Evolutionary conservation across 92 coral and sea anemone species (phyloP).

Genomic region (Porites rus): DNA sequence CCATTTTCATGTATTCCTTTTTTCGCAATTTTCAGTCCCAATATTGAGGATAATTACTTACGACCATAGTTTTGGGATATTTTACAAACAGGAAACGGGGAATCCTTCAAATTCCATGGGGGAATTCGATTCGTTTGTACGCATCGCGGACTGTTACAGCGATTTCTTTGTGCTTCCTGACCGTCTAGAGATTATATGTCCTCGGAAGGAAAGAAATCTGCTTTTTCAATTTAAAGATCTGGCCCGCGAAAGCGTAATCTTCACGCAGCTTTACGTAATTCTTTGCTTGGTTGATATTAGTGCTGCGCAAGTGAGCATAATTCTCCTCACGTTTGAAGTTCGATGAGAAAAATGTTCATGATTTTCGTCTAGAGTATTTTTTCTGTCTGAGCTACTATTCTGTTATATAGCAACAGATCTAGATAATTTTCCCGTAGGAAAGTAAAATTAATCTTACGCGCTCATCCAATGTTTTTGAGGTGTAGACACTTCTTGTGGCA

Average conservation of each 20-base stretch:
- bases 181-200: not conserved
- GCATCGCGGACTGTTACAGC: not conserved
- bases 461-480: slow-evolving; percentile 9
- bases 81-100: slow-evolving; percentile 53
- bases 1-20: not conserved
- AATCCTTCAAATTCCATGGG: slow-evolving; percentile 57
- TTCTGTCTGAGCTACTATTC: not conserved
- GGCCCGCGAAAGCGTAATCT: not conserved
- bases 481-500: not conserved
- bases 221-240: not conserved
- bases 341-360: not conserved
- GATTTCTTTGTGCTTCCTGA: not conserved
- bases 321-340: slow-evolving; percentile 29
- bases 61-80: slow-evolving; percentile 28
- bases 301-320: slow-evolving; percentile 16
- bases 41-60: not conserved
- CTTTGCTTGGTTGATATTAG: slow-evolving; percentile 2
- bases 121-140: slow-evolving; percentile 40
- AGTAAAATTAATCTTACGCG: not conserved
- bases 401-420: slow-evolving; percentile 2
- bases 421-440: not conserved
- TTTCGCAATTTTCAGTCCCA: slow-evolving; percentile 2
- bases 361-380: not conserved
- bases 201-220: not conserved
- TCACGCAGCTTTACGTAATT: not conserved